These are phyloP conservation scores for Brachionus calyciflorus DNA, from an alignment of 1,140 invertebrate genomes.

Conservation along the genomic window DNA sequence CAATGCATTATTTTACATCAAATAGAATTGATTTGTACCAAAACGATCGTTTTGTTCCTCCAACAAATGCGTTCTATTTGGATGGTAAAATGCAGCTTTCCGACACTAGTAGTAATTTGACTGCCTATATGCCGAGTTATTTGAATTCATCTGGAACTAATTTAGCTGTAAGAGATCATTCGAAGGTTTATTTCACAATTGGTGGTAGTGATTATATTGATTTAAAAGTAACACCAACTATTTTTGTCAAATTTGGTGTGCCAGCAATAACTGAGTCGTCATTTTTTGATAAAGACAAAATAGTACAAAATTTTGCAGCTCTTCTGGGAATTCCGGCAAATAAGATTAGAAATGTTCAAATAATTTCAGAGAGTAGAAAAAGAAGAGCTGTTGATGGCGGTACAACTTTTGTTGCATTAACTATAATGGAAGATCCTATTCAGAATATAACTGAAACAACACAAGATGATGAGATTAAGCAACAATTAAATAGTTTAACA, in stretches of 20 bases:
- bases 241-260: slow-evolving; percentile 39
- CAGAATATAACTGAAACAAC: not conserved
- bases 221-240: slow-evolving; percentile 23
- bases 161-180: not conserved
- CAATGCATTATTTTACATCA: slow-evolving; percentile 52
- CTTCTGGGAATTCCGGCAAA: not conserved
- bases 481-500: not conserved
- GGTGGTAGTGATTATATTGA: slow-evolving; percentile 35
- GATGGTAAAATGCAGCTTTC: slow-evolving; percentile 44
- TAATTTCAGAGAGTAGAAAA: slow-evolving; percentile 35
- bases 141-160: slow-evolving; percentile 32
- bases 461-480: not conserved
- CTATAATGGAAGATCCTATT: slow-evolving; percentile 35
- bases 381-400: not conserved
- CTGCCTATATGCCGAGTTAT: not conserved
- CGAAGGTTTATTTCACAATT: slow-evolving; percentile 29
- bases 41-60: slow-evolving; percentile 50
- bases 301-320: slow-evolving; percentile 27
- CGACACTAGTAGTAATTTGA: not conserved
- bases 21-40: slow-evolving; percentile 55
- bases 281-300: not conserved
- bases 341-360: slow-evolving; percentile 34
- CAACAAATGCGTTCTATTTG: slow-evolving; percentile 51
- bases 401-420: slow-evolving; percentile 4
- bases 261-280: not conserved